Base-by-base conservation (phyloP, 2,888 invertebrate species). In the Aphidoletes aphidimyza region DNA sequence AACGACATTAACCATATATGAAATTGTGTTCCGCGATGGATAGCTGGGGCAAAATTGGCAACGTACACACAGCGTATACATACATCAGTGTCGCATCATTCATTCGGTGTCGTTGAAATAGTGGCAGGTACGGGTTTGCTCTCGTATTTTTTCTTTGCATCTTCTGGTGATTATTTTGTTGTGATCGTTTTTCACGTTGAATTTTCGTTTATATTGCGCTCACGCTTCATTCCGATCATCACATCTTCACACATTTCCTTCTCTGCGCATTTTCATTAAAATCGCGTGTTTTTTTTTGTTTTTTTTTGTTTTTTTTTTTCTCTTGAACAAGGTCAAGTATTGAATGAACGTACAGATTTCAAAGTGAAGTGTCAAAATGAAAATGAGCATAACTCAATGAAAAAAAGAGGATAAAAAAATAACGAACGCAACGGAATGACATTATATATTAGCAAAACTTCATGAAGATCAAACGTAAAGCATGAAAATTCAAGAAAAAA, bases 291-390 rank as follows among this genome's bases (percentile, higher is more conserved):
- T 47, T 9, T 47, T 47, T 14, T 9, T 47, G 6, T 17, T 47
- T 47, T 14, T 5, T 47, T 47, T 19, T 2, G 47, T 47, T 14
- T 19, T 47, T 2, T 47, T 14, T 19, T 9, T 47, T 14, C 17
- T 69, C 69, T 69, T 69, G 69, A 69, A 69, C 69, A 69, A 69
- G 69, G 69, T 69, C 69, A 69, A 69, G 69, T 69, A 69, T 69
- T 69, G 69, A 69, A 69, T 69, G 69, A 69, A 69, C 69, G 69
- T 69, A 30, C 69, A 69, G 69, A 69, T 69, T 69, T 69, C 30
- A 69, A 69, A 54, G 54, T 54, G 54, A 69, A 30, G 30, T 69
- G 30, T 69, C 69, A 30, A 69, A 69, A 69, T 69, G 26, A 14
- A 69, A 69, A 69, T 69, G 2, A 69, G 69, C 69, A n/a, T 9